A percentile compares a stretch with the other conserved stretches of the same genome.
These are phyloP conservation scores for Etheostoma nigrum DNA, from an alignment of 2,797 vertebrate species.

Conservation along the genomic window DNA sequence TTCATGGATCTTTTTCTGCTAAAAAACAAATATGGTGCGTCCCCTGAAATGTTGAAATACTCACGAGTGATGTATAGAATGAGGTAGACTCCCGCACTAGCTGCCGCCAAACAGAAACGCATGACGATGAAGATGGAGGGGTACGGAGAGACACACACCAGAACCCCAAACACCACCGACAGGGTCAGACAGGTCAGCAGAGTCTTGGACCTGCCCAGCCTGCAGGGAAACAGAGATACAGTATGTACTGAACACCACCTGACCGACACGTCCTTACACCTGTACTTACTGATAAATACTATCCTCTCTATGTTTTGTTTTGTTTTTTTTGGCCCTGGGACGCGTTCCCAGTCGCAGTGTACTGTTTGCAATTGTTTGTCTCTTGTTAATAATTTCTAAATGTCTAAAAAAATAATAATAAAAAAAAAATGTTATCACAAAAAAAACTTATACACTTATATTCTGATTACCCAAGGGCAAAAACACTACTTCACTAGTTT, in stretches of 20 bases:
- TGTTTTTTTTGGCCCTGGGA: no score
- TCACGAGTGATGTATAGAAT: conserved; percentile 90
- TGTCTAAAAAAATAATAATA: no score
- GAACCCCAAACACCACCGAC: conserved; percentile 89
- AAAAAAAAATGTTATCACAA: no score
- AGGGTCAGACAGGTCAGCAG: conserved; percentile 88
- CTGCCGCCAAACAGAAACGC: conserved; percentile 89
- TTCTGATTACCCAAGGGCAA: neutral
- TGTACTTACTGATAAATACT: neutral
- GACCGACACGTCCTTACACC: neutral
- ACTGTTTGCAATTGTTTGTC: no score
- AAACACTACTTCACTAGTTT: neutral
- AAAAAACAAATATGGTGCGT: neutral
- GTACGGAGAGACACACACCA: conserved; percentile 89
- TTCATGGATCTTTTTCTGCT: neutral
- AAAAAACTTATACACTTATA: neutral
- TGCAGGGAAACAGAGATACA: conserved; percentile 60
- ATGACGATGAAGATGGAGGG: conserved; percentile 90
- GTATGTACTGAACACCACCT: neutral
- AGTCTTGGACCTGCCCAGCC: conserved; percentile 88
- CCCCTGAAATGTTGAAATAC: conserved; percentile 53
- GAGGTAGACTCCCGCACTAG: conserved; percentile 89
- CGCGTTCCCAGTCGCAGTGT: no score
- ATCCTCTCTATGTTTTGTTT: no score
- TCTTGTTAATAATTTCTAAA: no score